Evolutionary conservation across 2,113 vertebrate genomes (phyloP).

Genomic region (Variabilichromis moorii): DNA sequence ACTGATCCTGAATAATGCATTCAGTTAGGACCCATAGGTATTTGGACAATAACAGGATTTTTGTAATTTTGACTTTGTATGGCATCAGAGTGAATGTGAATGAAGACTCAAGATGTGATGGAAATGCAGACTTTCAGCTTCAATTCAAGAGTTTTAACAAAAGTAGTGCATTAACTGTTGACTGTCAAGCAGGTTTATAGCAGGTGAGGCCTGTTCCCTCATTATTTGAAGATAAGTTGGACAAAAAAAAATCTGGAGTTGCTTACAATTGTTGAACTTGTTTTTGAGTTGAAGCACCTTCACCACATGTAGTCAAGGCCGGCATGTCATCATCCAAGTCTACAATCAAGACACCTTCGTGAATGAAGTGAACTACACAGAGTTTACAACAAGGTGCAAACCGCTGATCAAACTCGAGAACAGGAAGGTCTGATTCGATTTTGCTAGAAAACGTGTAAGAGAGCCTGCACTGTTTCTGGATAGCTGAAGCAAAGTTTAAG

Average conservation of each 20-base stretch:
- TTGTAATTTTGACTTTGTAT: not conserved
- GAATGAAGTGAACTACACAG: not conserved
- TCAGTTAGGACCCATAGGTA: not conserved
- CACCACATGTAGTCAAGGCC: not conserved
- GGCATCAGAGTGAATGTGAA: not conserved
- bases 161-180: not conserved
- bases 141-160: not conserved
- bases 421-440: not conserved
- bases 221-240: not conserved
- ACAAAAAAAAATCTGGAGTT: not conserved
- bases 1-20: not conserved
- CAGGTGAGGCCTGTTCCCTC: not conserved
- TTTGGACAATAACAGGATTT: not conserved
- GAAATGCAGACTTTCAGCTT: not conserved
- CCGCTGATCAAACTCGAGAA: not conserved
- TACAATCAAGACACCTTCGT: not conserved
- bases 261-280: not conserved
- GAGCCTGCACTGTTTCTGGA: not conserved
- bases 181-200: not conserved
- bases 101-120: not conserved
- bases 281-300: not conserved
- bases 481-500: not conserved
- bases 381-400: not conserved
- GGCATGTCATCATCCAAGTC: not conserved
- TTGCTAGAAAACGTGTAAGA: not conserved